Percentiles rank a stretch among this genome's conserved stretches.
Conservation (phyloP, 1,140 invertebrate species). For the Kradibia gibbosae region DNA sequence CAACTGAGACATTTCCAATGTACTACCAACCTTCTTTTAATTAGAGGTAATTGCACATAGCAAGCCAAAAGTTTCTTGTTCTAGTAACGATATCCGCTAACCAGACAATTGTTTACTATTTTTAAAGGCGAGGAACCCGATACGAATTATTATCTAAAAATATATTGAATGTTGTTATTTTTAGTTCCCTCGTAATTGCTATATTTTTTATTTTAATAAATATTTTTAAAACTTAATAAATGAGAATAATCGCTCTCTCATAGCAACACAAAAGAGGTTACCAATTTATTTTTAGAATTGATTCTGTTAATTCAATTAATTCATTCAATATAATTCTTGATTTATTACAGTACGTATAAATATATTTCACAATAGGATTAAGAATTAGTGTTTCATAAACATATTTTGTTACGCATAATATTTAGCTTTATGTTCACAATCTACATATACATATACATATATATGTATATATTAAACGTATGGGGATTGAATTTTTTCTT, state of each 20-base stretch:
- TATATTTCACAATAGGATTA: neutral
- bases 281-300: neutral
- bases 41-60: neutral
- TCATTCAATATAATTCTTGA: neutral
- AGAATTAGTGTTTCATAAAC: neutral
- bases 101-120: neutral
- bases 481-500: neutral
- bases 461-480: neutral
- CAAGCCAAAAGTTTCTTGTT: neutral
- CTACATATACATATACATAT: no score
- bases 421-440: neutral
- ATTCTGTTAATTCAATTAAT: neutral
- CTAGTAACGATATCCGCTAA: neutral
- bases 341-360: neutral
- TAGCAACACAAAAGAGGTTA: neutral
- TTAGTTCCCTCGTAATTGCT: neutral
- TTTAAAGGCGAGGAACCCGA: neutral
- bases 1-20: neutral
- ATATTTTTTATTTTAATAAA: neutral
- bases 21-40: neutral
- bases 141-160: neutral
- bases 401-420: neutral
- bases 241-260: neutral
- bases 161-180: neutral
- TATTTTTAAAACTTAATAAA: neutral